Evolutionary conservation across 1,140 invertebrate genomes (phyloP).

Genomic region (Drosophila nannoptera): DNA sequence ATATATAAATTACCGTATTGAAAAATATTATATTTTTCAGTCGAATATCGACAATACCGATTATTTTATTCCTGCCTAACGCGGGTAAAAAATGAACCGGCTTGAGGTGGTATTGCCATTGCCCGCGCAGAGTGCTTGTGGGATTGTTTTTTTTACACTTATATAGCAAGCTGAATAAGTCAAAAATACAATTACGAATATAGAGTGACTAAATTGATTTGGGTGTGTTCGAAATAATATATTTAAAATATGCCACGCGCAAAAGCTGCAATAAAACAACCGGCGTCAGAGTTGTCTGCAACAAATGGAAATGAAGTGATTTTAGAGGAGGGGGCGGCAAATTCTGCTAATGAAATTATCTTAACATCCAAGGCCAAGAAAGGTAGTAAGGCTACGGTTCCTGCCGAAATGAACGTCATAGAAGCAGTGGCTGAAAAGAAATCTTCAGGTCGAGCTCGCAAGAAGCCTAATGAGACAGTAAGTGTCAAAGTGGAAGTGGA

Average conservation of each 20-base stretch:
- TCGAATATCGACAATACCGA: conserved; percentile 10
- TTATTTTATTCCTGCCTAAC: conserved; percentile 4
- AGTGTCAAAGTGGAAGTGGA: conserved; percentile 4
- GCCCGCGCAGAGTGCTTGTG: conserved; percentile 49
- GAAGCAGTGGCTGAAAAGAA: conserved; percentile 1
- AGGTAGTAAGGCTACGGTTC: conserved; percentile 3
- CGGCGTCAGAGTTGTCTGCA: conserved; percentile 9
- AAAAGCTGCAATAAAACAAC: conserved; percentile 46
- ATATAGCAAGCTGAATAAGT: conserved; percentile 1
- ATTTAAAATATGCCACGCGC: conserved; percentile 48
- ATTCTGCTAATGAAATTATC: conserved; percentile 5
- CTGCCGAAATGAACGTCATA: conserved; percentile 13
- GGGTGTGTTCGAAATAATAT: not conserved
- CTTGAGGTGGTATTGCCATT: conserved; percentile 49
- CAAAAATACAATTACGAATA: conserved; percentile 6
- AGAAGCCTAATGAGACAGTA: conserved; percentile 9
- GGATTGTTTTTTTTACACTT: conserved; percentile 24
- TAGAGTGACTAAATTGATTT: conserved; percentile 2
- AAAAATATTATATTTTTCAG: not conserved
- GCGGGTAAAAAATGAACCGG: conserved; percentile 36
- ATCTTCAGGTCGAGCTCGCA: not conserved
- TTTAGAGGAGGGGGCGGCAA: conserved; percentile 7
- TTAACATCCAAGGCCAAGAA: conserved; percentile 44
- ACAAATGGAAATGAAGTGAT: conserved; percentile 44
- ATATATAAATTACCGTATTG: no score